Conservation (phyloP, 2,113 vertebrate species). For the Xiphias gladius region DNA sequence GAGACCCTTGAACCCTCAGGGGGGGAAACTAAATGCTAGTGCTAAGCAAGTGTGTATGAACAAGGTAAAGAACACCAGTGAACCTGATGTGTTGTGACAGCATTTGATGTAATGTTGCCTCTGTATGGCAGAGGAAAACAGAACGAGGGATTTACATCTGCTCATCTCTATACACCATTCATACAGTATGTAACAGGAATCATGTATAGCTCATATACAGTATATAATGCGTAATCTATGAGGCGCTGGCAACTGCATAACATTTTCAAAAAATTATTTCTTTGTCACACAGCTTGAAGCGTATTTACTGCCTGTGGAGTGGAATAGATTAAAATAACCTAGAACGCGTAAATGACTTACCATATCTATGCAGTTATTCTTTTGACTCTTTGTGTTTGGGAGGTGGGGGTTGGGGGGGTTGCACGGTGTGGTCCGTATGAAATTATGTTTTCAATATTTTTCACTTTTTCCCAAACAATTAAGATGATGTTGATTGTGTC, state of each 20-base stretch:
- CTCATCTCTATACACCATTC: constrained; percentile 23
- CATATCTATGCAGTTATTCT: constrained; percentile 5
- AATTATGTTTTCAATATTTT: background rate
- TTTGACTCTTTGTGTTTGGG: background rate
- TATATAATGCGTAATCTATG: constrained; percentile 7
- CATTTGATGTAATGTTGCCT: constrained; percentile 73
- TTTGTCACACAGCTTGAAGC: constrained; percentile 11
- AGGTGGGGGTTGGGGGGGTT: too few relatives aligned
- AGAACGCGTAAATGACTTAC: background rate
- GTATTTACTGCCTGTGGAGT: background rate
- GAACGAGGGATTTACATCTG: background rate
- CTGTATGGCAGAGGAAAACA: constrained; percentile 44
- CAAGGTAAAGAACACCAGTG: constrained; percentile 65
- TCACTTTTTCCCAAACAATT: constrained; percentile 12
- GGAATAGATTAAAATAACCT: constrained; percentile 16
- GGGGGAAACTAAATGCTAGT: constrained; percentile 68
- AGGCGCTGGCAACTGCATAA: constrained; percentile 12
- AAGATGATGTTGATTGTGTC: constrained; percentile 22
- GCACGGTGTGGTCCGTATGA: background rate
- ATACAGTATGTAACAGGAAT: constrained; percentile 23
- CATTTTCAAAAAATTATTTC: constrained; percentile 29
- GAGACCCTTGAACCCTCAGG: constrained; percentile 50
- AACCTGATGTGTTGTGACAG: constrained; percentile 71
- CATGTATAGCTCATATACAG: constrained; percentile 8
- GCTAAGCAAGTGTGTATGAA: constrained; percentile 52